These are phyloP conservation scores for Coregonus suidteri DNA, from an alignment of 2,797 vertebrate genomes.

Conservation along the genomic window DNA sequence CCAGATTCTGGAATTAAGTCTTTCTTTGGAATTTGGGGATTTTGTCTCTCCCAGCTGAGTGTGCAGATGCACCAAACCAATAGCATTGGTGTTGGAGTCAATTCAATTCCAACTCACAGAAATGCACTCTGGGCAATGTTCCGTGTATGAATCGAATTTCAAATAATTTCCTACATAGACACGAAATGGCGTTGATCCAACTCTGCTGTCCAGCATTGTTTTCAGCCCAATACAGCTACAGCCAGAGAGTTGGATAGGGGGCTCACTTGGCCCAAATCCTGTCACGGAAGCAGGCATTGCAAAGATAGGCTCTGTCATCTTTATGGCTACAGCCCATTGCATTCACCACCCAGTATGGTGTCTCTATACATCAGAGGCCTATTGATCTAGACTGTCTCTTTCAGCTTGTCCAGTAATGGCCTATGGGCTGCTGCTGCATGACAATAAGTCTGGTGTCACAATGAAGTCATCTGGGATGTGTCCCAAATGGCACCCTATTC, in stretches of 20 bases:
- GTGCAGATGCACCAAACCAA: neutral
- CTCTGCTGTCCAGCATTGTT: neutral
- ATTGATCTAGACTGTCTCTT: neutral
- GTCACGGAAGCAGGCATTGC: neutral
- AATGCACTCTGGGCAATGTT: neutral
- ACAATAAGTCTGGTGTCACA: conserved; percentile 19
- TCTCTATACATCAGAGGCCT: neutral
- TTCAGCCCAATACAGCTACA: neutral
- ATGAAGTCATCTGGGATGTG: conserved; percentile 22
- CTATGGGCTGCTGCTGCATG: neutral
- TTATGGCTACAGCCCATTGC: neutral
- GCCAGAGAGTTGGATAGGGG: neutral
- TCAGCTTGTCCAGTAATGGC: neutral
- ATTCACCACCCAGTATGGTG: neutral
- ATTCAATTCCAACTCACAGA: neutral
- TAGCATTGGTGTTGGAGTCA: neutral
- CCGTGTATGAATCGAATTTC: neutral
- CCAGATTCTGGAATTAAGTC: too few relatives aligned
- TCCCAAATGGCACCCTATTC: neutral
- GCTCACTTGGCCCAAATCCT: neutral
- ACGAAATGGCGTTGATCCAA: too few relatives aligned
- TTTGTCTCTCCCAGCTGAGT: neutral
- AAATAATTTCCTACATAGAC: neutral
- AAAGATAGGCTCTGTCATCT: neutral
- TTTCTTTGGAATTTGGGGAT: neutral